Percentiles rank a stretch among this genome's conserved stretches.
Evolutionary conservation across 2,113 vertebrate species (phyloP).

Genomic region (Eubucco bourcierii): DNA sequence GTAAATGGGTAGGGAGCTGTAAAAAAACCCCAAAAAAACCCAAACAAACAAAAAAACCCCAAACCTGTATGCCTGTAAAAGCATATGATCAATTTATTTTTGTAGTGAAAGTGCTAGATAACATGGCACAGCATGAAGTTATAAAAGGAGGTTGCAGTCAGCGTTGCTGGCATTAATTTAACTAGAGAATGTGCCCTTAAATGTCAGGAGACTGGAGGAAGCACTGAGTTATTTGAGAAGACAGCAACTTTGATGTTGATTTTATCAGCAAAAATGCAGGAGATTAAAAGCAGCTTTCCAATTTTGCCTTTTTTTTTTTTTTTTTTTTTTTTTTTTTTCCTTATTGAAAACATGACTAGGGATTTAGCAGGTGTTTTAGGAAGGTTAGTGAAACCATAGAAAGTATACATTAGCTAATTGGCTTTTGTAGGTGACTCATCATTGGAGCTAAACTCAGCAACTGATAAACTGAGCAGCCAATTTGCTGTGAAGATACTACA

Average conservation of each 20-base stretch:
- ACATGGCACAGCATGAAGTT: conserved; percentile 32
- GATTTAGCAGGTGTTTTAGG: neutral
- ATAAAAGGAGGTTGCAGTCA: conserved; percentile 63
- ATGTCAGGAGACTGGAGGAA: conserved; percentile 58
- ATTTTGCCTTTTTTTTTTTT: neutral
- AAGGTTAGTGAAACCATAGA: neutral
- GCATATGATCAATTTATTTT: conserved; percentile 52
- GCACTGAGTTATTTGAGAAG: conserved; percentile 50
- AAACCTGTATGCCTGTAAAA: conserved; percentile 1
- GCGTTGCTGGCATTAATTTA: conserved; percentile 57
- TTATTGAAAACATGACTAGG: neutral
- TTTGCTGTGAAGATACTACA: neutral
- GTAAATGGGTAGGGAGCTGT: neutral
- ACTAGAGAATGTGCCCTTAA: conserved; percentile 58
- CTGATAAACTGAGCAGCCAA: neutral
- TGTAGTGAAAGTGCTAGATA: conserved; percentile 42
- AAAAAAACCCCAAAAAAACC: neutral
- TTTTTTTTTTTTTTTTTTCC: neutral
- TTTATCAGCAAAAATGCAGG: conserved; percentile 38
- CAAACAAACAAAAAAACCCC: too few species aligned
- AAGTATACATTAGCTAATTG: neutral
- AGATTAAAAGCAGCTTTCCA: conserved; percentile 7
- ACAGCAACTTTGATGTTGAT: conserved; percentile 55
- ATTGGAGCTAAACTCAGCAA: neutral
- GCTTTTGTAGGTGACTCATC: neutral